Base-by-base conservation (phyloP, 2,888 invertebrate genomes). In the Synanthedon myopaeformis region DNA sequence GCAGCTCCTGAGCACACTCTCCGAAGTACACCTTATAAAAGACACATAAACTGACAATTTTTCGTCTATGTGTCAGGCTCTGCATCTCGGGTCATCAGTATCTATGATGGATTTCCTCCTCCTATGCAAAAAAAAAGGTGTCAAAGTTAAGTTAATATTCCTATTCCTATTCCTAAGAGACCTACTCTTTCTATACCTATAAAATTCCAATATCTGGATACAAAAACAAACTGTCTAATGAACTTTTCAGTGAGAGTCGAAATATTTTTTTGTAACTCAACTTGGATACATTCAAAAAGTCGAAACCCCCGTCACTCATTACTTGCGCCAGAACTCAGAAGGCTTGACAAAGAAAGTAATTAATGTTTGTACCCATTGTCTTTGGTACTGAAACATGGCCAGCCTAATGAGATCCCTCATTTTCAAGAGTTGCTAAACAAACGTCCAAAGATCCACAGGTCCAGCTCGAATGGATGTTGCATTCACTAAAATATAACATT, bases 311-410 rank as follows among this genome's bases (percentile, higher is more conserved):
- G 57, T 58, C 58, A 59, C 56, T 51, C 54, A 13, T 60, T 58
- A 59, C 63, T 59, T 58, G 59, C 65, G 64, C 67, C 64, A 66
- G 71, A 74, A 80, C 55, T 53, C 28, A 54, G 52, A 57, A 35
- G 54, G 49, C 42, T 41, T 52, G 54, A 84, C 82, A 84, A 83
- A 82, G 84, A 79, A 81, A 81, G 79, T 81, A 84, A 85, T 85
- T 85, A 85, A 85, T 82, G 82, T 79, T 82, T 78, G 72, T 71
- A 63, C 65, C 73, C 69, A 82, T 85, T 85, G 84, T 85, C 76
- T 82, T 71, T 69, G 67, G 70, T 67, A 35, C 74, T 75, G 74
- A 75, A 65, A 64, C 72, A 68, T 59, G 58, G 58, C 81, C 80
- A 70, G 58, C 55, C 11, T 64, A 68, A 52, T 61, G 56, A 62